Conservation (phyloP, 2,888 invertebrate species). For the Magallana nippona region DNA sequence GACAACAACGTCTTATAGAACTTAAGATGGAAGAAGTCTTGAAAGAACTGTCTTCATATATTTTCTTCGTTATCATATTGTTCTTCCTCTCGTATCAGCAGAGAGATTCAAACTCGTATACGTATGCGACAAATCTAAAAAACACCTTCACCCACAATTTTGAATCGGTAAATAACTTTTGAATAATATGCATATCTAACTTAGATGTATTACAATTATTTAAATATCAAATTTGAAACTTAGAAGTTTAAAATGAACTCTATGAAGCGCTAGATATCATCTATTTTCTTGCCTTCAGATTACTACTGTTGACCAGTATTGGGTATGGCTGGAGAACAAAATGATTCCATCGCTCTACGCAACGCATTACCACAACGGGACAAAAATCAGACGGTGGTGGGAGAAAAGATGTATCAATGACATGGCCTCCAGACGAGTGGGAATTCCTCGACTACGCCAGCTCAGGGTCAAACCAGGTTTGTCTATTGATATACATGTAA, state of each 20-base stretch:
- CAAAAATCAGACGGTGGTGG: conserved; percentile 74
- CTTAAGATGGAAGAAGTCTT: conserved; percentile 78
- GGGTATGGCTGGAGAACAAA: conserved; percentile 73
- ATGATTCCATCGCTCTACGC: conserved; percentile 77
- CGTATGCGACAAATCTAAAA: conserved; percentile 70
- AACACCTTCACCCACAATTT: conserved; percentile 71
- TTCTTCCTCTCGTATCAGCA: conserved; percentile 80
- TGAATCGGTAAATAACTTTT: conserved; percentile 59
- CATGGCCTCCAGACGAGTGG: conserved; percentile 74
- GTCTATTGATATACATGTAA: not conserved
- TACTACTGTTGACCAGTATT: conserved; percentile 68
- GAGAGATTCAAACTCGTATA: conserved; percentile 73
- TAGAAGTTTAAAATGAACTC: too few relatives aligned
- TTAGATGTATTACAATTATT: too few relatives aligned
- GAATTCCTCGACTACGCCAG: conserved; percentile 76
- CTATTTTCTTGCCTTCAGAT: conserved; percentile 59
- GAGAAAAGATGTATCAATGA: conserved; percentile 77
- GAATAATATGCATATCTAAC: not conserved
- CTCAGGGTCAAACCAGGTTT: conserved; percentile 77
- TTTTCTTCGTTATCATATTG: conserved; percentile 77
- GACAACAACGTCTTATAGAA: conserved; percentile 75
- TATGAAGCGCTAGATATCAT: not conserved
- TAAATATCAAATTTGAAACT: too few relatives aligned
- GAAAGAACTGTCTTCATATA: conserved; percentile 75
- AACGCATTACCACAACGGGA: conserved; percentile 74